Evolutionary conservation across 2,797 vertebrate genomes (phyloP).

Genomic region (Sciurus carolinensis): DNA sequence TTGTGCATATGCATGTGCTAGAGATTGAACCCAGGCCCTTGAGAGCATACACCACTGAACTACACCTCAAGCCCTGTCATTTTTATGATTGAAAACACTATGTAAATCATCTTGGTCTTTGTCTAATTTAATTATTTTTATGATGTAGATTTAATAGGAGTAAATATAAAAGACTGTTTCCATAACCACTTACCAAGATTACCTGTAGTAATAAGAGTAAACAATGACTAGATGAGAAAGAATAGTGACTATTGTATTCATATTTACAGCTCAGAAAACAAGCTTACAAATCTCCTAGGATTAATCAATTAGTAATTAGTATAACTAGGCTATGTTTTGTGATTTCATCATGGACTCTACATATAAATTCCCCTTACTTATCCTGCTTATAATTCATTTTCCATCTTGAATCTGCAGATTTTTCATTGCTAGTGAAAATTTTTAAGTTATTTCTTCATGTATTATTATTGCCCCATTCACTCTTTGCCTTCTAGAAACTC

Average conservation of each 20-base stretch:
- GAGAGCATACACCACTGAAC: not conserved
- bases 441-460: conserved; percentile 18
- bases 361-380: conserved; percentile 3
- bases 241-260: conserved; percentile 14
- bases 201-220: conserved; percentile 46
- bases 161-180: not conserved
- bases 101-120: not conserved
- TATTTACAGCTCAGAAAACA: conserved; percentile 48
- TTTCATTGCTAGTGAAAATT: not conserved
- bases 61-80: not conserved
- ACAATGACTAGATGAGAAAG: not conserved
- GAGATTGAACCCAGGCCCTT: not conserved
- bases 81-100: not conserved
- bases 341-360: not conserved
- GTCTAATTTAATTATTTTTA: conserved; percentile 19
- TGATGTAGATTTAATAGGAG: conserved; percentile 56
- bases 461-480: not conserved
- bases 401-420: conserved; percentile 23
- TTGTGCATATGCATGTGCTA: not conserved
- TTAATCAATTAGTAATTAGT: conserved; percentile 3
- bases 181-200: not conserved
- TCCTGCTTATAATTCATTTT: conserved; percentile 2
- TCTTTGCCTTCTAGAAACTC: conserved; percentile 42
- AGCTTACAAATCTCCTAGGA: not conserved
- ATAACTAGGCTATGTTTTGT: not conserved